Base-by-base conservation (phyloP, 2,113 vertebrate genomes). In the Pluvialis apricaria region DNA sequence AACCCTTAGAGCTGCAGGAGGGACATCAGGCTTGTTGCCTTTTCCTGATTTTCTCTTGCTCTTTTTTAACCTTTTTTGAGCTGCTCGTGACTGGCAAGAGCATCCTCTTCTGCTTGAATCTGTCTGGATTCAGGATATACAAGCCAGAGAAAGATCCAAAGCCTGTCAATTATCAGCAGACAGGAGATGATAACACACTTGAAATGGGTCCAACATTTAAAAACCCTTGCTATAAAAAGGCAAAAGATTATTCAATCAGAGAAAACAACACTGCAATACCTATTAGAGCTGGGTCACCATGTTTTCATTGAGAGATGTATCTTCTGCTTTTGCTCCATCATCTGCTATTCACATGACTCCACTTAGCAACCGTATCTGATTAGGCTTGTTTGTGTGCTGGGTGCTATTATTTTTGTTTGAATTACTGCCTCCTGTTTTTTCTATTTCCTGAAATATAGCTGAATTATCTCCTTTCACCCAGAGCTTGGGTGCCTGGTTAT, bases 91-190 rank as follows among this genome's bases (percentile, higher is more conserved):
- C 68, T 92, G 81, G 82, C 73, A 82, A 65, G 54, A 82, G 25
- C 87, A 54, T 45, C 2, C 0, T 66, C 79, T 79, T 57, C 65
- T 60, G 66, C 44, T 61, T 8, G 15, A 77, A 31, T 45, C 72
- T 85, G 7, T 49, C 57, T 76, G 92, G 40, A 61, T 73, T 69
- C 26, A n/a, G 49, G 45, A 47, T 28, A 51, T 9, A 32, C 38
- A 65, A 91, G 49, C 52, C 86, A 90, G 57, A 76, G 81, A 55
- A 91, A 73, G 86, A 96, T 65, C 83, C 94, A 85, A 94, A 94
- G 45, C 89, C 79, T 70, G 82, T 88, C 96, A 83, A 28, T 91
- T 89, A 82, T 16, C 47, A 55, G 82, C 79, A 90, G 90, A 42
- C 82, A 55, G 58, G 68, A 80, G 64, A 94, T 5, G 31, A 86